Base-by-base conservation (phyloP, 2,797 vertebrate genomes). In the Gallinago stenura region DNA sequence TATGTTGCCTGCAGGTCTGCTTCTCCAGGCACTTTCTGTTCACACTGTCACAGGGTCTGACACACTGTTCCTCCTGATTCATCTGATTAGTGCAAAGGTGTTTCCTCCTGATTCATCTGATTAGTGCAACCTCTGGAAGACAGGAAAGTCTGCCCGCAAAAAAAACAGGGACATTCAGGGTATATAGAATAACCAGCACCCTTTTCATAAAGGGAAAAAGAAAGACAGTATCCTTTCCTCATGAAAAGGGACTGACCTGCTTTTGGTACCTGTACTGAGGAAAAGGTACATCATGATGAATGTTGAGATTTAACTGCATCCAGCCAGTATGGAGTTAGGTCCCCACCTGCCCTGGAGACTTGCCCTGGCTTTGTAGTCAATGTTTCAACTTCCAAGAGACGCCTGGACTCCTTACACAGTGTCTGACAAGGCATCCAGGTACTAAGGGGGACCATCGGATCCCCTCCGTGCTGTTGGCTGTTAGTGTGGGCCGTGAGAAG, bases 21-120 rank as follows among this genome's bases (percentile, higher is more conserved):
- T 82, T 79, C 84, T 91, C 18, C 30, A 58, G 51, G 46, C 21
- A 13, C 65, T 89, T 96, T 89, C 58, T 61, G 15, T 65, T 70
- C 1, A 2, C 15, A 18, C 33, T 82, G 22, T 83, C 73, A 39
- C 12, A 43, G 64, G n/a, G 24, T 65, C 61, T 90, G 26, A 75
- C 58, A 68, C 51, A 61, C 14, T 54, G 24, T 61, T 91, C 56
- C 56, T 39, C 19, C 10, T 83, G 82, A 62, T 70, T 66, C 61
- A 79, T 53, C 39, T 71, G 75, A 51, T 18, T 31, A 39, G 26
- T 30, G 83, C 30, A 90, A 57, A 87, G 19, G 22, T 45, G 9
- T 77, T 93, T 54, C 46, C 37, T 66, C 30, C 10, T 83, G 82
- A 62, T 70, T 66, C 61, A 79, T 48, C 39, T 71, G 75, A 51